Evolutionary conservation across 2,113 vertebrate genomes (phyloP).

Genomic region (Arenaria interpres): DNA sequence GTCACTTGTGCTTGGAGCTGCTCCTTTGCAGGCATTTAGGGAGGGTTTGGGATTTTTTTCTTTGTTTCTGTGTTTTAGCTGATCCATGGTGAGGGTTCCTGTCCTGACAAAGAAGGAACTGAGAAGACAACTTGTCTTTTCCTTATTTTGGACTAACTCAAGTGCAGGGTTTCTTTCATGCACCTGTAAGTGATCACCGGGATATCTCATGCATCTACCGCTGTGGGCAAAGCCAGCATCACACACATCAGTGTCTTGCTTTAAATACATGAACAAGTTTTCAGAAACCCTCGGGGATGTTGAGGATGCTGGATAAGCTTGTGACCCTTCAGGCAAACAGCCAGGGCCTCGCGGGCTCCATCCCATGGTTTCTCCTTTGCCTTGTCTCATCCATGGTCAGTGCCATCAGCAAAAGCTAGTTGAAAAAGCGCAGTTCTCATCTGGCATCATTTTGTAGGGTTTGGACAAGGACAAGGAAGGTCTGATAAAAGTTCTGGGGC

Average conservation of each 20-base stretch:
- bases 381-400: neutral
- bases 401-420: neutral
- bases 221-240: neutral
- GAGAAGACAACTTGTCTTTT: neutral
- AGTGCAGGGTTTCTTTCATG: neutral
- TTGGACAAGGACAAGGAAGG: neutral
- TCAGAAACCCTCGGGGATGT: neutral
- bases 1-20: neutral
- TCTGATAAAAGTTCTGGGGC: neutral
- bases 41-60: neutral
- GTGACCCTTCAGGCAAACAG: neutral
- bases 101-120: neutral
- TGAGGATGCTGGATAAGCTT: neutral
- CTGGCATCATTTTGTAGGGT: neutral
- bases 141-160: neutral
- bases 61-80: neutral
- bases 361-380: neutral
- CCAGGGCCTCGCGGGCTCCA: rapidly evolving
- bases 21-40: neutral
- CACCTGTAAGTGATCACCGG: too few species aligned
- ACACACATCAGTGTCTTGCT: rapidly evolving
- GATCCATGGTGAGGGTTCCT: neutral
- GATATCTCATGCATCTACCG: too few species aligned
- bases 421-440: neutral
- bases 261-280: neutral